Evolutionary conservation across 2,797 vertebrate genomes (phyloP), one percentile per base, ranked within the genome.

Genomic region (Coluber constrictor): DNA sequence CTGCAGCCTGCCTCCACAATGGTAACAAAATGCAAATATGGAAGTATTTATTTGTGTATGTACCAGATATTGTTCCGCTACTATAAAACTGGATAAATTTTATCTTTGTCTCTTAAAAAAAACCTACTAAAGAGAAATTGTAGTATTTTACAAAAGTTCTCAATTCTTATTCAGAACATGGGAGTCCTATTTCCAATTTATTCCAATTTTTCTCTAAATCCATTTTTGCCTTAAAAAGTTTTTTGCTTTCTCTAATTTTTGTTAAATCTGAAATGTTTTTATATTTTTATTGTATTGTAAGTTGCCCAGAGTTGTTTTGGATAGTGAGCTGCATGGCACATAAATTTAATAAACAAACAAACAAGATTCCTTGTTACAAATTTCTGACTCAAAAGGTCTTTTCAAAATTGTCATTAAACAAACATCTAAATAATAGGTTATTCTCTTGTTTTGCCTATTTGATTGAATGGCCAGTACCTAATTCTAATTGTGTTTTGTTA

Each of bases 291-390:
- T 70, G n/a, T 32, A 70, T 70, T 18, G 27, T 32, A 70, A 70
- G 12, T 1, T 32, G 15, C 66, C 66, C 15, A 70, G 15, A 70
- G n/a, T 70, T 32, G 6, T 15, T 70, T 70, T 70, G 66, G 5
- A 32, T 7, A 70, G n/a, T 6, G 5, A 70, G n/a, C 7, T 70
- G 63, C 29, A 70, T 32, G 29, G 9, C 29, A 70, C 13, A 70
- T 70, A 32, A 70, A 70, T 70, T 70, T 70, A 32, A 32, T 70
- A 70, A 70, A 70, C 5, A 7, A 70, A 32, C 13, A 23, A 79
- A 37, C 12, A 66, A 66, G 63, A 66, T n/a, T 66, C 29, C 63
- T 32, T 94, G 94, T 91, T 74, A 88, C 93, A 29, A 93, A 88
- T 94, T 94, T 47, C 56, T 4, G 43, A 7, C 32, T 91, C 37